Percentiles rank a stretch among this genome's conserved stretches.
phyloP scores from a whole-genome alignment of 2,113 vertebrate genomes.

The Chloebia gouldiae region DNA sequence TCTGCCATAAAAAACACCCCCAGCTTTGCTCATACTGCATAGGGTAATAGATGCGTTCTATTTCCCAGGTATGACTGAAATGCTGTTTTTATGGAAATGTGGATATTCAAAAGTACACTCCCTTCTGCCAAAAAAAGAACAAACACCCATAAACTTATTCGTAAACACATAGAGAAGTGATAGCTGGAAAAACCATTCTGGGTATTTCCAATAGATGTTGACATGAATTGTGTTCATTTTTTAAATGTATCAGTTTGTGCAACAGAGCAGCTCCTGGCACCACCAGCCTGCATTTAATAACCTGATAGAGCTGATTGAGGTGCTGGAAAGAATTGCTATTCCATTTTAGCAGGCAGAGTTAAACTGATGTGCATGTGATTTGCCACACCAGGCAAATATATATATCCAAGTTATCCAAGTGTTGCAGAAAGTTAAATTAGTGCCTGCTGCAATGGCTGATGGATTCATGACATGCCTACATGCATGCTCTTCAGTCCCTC shows the following conservation, averaged over 20 bases:
- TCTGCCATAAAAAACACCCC: background rate
- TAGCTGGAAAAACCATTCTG: background rate
- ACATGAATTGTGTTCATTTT: background rate
- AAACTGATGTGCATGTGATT: conserved; percentile 6
- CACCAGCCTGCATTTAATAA: conserved; percentile 3
- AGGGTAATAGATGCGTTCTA: background rate
- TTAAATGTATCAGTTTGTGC: background rate
- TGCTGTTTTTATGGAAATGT: background rate
- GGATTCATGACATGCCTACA: background rate
- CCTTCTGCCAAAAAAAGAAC: background rate
- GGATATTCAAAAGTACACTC: background rate
- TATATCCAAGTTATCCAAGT: background rate
- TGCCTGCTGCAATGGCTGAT: background rate
- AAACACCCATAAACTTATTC: background rate
- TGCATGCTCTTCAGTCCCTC: background rate
- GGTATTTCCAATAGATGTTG: background rate
- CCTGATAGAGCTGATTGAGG: background rate
- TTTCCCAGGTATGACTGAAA: background rate
- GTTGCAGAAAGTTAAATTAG: conserved; percentile 28
- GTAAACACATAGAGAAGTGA: background rate
- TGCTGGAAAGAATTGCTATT: background rate
- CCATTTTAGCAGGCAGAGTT: conserved; percentile 12
- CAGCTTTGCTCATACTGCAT: background rate
- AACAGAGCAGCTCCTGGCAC: background rate
- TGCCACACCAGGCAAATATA: background rate